Conservation (phyloP, 23 tunicate genomes). For the Aplidium turbinatum region DNA sequence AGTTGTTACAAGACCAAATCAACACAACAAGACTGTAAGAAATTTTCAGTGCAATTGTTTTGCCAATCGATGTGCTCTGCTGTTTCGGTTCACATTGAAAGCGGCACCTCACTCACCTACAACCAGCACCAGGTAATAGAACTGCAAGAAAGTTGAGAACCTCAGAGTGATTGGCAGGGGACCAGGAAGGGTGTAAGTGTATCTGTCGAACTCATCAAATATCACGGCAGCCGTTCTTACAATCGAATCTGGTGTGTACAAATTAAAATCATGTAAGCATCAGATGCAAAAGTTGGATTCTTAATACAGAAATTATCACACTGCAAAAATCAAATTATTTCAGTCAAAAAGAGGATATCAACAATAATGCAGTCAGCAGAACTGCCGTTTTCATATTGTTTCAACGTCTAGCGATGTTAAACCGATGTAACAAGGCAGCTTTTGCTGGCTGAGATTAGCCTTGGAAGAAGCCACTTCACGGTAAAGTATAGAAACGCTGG, state of each 20-base stretch:
- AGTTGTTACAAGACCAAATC: no score
- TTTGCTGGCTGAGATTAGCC: no score
- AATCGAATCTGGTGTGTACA: constrained; percentile 14
- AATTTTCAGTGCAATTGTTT: no score
- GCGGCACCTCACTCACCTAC: constrained; percentile 22
- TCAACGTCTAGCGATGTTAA: background rate
- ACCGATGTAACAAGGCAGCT: no score
- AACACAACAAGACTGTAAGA: no score
- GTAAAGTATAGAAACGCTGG: no score
- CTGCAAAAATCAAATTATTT: no score
- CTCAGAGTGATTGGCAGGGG: constrained; percentile 9
- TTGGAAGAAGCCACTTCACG: no score
- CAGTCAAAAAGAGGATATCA: background rate
- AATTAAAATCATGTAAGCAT: background rate
- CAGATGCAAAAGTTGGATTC: no score
- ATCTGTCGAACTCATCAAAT: constrained; percentile 18
- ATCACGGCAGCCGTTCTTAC: constrained; percentile 1
- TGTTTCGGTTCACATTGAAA: no score
- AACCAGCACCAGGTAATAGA: constrained; percentile 23
- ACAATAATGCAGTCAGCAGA: background rate
- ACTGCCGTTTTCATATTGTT: background rate
- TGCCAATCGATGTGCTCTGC: no score
- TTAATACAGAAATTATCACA: no score
- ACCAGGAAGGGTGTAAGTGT: constrained; percentile 21
- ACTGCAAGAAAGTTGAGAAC: constrained; percentile 24